Evolutionary conservation across 2,113 vertebrate species (phyloP), one percentile per base, ranked within the genome.

Genomic region (Benitochromis conjunctus): DNA sequence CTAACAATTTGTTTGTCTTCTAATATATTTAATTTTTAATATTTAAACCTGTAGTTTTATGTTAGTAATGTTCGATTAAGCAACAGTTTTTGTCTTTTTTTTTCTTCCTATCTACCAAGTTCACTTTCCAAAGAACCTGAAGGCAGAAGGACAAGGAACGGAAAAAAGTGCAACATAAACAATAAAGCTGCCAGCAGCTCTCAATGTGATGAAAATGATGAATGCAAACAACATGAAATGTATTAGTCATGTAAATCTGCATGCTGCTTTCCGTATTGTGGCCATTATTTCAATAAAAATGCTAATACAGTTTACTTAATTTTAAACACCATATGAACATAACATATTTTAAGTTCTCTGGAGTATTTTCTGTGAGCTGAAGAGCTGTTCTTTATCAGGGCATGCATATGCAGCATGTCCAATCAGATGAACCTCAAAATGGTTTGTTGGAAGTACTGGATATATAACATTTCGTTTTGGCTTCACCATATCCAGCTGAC

Each of bases 391-490:
- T 83, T 87, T 84, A 86, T 91, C 85, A 11, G n/a, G 21, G 41
- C 54, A 31, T 71, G 46, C 34, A 74, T 79, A n/a, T 86, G 41
- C 43, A 48, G 74, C 83, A 54, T 81, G 60, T 80, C 60, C 9
- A 84, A 89, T 90, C 41, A 57, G 41, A 36, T 10, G 9, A 83
- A 88, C 26, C 57, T 89, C 21, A 36, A 85, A 87, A 79, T 31
- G 9, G n/a, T 84, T 84, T 21, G 7, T 62, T 60, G 64, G 19
- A 62, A 81, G n/a, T 53, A 66, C 77, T 71, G 55, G 5, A 87
- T 62, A 71, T 48, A 36, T 9, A 54, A 41, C 21, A 29, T 79
- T 88, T 78, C 21, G 43, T 36, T 43, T 54, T 55, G 21, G 24
- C n/a, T 24, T 80, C 24, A 79, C 57, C 2, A 26, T 51, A 87